phyloP scores from a whole-genome alignment of 1,140 invertebrate species.

The Plectrocnemia conspersa region DNA sequence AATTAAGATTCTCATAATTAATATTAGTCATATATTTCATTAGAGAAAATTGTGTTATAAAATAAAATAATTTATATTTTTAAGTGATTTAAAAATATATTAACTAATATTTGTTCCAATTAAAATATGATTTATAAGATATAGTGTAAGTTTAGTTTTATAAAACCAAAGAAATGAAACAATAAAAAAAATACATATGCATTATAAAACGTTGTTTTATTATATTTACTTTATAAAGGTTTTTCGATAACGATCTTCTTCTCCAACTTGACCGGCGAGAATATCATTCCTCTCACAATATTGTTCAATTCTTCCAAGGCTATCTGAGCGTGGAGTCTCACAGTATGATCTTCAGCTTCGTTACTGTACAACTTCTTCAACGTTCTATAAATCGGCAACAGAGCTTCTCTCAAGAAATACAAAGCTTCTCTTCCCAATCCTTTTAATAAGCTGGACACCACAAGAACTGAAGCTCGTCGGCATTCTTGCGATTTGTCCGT shows the following conservation, averaged over 20 bases:
- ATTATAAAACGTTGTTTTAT: constrained; percentile 9
- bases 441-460: constrained; percentile 65
- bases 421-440: constrained; percentile 68
- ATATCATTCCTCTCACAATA: constrained; percentile 61
- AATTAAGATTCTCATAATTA: constrained; percentile 4
- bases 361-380: constrained; percentile 61
- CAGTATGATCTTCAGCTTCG: constrained; percentile 60
- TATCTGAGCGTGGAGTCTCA: constrained; percentile 67
- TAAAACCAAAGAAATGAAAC: constrained; percentile 20
- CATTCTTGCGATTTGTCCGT: constrained; percentile 67
- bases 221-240: constrained; percentile 9
- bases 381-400: constrained; percentile 65
- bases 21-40: no score
- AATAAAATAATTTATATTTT: constrained; percentile 8
- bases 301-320: constrained; percentile 72
- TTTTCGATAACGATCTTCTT: constrained; percentile 57
- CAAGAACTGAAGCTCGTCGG: constrained; percentile 71
- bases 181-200: constrained; percentile 1
- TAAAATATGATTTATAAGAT: neutral
- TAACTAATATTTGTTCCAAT: neutral
- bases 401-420: constrained; percentile 58
- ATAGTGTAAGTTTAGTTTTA: constrained; percentile 1
- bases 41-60: constrained; percentile 1
- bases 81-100: neutral
- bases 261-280: constrained; percentile 52